These are phyloP conservation scores for Meloidogyne hapla DNA, from an alignment of 1,140 invertebrate genomes.

Conservation along the genomic window DNA sequence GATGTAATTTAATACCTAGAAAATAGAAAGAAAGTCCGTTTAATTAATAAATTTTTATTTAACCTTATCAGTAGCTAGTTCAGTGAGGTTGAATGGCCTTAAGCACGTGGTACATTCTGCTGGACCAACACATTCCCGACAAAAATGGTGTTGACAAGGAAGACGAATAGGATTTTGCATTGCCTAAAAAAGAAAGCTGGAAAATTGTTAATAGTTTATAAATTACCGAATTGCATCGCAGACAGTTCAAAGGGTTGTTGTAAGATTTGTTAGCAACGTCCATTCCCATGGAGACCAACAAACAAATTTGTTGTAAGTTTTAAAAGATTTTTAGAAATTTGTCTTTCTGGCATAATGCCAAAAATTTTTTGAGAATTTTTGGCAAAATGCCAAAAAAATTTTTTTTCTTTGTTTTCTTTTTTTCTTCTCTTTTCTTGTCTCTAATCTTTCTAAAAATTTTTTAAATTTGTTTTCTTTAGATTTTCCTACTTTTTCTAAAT, in stretches of 20 bases:
- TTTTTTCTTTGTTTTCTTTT: too few species aligned
- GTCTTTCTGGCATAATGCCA: too few species aligned
- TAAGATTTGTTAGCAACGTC: neutral
- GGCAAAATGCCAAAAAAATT: too few species aligned
- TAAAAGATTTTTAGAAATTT: too few species aligned
- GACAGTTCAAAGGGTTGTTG: constrained; percentile 23
- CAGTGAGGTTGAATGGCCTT: neutral
- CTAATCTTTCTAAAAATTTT: too few species aligned
- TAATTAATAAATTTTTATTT: too few species aligned
- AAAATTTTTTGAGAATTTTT: too few species aligned
- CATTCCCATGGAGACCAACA: too few species aligned
- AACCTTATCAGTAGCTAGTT: constrained; percentile 12
- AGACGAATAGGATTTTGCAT: constrained; percentile 32
- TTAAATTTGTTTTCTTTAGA: too few species aligned
- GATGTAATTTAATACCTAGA: constrained; percentile 45
- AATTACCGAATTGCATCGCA: constrained; percentile 21
- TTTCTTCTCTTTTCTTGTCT: too few species aligned
- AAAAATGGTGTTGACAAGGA: constrained; percentile 40
- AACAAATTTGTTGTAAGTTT: too few species aligned
- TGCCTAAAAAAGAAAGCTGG: constrained; percentile 9
- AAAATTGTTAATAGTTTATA: neutral
- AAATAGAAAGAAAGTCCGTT: neutral
- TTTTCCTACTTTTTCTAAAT: neutral
- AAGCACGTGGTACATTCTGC: constrained; percentile 13
- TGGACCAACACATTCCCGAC: constrained; percentile 19